Evolutionary conservation across 2,797 vertebrate genomes (phyloP), one percentile per base, ranked within the genome.

Genomic region (Yasuhikotakia modesta): DNA sequence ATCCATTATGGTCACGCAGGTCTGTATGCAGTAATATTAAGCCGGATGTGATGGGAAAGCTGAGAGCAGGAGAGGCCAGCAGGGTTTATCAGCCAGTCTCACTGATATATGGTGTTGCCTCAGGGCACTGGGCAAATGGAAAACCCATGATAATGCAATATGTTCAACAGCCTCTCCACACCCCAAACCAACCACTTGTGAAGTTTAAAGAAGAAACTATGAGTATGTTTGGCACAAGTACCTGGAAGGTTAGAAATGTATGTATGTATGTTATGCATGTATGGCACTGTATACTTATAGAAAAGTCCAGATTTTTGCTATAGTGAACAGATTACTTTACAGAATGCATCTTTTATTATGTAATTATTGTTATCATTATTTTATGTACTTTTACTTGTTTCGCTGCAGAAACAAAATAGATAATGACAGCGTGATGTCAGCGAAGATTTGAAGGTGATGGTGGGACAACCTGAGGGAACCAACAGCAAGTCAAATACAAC

Each of bases 141-240:
- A 81, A 73, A 73, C 58, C 74, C 70, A 73, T 76, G 64, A 75
- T 76, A 81, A 79, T 64, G 73, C 79, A 79, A 79, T 79, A 84
- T 79, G 76, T 79, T 84, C 79, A 69, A 78, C 48, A 50, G 60
- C 52, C 5, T 63, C 43, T 67, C 43, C 10, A 43, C 63, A n/a
- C 10, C 21, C 32, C 63, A 35, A 17, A 67, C 67, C 43, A 70
- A 70, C 46, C 48, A 3, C 32, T 43, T 69, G 70, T n/a, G 3
- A 55, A 43, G 30, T 61, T 52, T 16, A 63, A 52, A 24, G n/a
- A 7, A 7, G 30, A 39, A 13, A 77, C 39, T 61, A 17, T 32
- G 8, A 71, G 64, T 14, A 5, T 24, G 21, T 75, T 75, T 69
- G 70, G 55, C 46, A 21, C 35, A 16, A 55, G 52, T 5, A n/a